Evolutionary conservation across 1,140 invertebrate species (phyloP).

Genomic region (Sweltsa coloradensis): DNA sequence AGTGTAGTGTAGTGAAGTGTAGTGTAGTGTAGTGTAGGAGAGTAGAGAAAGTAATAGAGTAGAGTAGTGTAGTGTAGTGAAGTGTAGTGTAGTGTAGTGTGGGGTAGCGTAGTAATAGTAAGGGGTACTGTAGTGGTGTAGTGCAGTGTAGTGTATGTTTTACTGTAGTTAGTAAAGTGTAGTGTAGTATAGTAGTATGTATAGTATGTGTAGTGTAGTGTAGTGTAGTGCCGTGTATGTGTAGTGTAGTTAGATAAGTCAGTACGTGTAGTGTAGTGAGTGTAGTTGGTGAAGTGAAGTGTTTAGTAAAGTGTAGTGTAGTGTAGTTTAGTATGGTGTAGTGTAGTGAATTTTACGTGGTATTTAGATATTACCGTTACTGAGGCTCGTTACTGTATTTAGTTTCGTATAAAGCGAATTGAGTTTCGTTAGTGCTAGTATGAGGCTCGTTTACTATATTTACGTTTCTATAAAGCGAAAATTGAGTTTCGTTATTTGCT

Average conservation of each 20-base stretch:
- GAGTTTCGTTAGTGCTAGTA: too few relatives aligned
- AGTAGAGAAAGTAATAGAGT: neutral
- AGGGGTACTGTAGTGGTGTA: too few relatives aligned
- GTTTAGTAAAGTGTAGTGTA: constrained; percentile 1
- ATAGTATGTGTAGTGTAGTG: neutral
- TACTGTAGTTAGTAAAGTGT: too few relatives aligned
- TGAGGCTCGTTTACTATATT: too few relatives aligned
- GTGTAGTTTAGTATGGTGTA: constrained; percentile 4
- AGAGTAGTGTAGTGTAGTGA: constrained; percentile 4
- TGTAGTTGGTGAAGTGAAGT: constrained; percentile 8
- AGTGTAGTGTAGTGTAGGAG: constrained; percentile 1
- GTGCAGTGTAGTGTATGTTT: constrained; percentile 4
- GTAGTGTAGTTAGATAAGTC: constrained; percentile 2
- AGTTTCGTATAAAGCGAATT: too few relatives aligned
- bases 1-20: neutral
- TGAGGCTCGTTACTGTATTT: too few relatives aligned
- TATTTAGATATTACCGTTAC: too few relatives aligned
- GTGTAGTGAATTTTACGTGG: constrained; percentile 6
- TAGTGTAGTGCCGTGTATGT: constrained; percentile 7
- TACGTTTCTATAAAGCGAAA: too few relatives aligned
- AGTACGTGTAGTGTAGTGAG: constrained; percentile 3
- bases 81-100: constrained; percentile 4
- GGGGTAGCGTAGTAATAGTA: neutral
- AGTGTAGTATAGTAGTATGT: neutral
- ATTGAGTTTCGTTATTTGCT: too few relatives aligned